A percentile compares a stretch with the other conserved stretches of the same genome.
phyloP scores from a whole-genome alignment of 2,797 vertebrate genomes.

The Monodelphis domestica region DNA sequence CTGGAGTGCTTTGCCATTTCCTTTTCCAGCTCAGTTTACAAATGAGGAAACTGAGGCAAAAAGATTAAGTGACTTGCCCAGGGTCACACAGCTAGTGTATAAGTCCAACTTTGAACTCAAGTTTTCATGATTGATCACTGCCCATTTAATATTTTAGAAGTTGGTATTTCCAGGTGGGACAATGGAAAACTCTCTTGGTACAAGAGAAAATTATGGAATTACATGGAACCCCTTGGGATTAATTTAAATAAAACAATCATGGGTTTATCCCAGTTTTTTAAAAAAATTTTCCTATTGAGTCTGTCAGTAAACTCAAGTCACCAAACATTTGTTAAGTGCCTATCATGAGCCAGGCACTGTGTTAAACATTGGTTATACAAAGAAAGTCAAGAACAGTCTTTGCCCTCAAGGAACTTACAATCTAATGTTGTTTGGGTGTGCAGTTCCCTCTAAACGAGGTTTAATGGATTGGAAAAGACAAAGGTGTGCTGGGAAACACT shows the following conservation, averaged over 20 bases:
- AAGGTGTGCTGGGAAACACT: background rate
- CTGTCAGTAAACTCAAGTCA: background rate
- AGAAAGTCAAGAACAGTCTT: background rate
- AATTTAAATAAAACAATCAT: constrained; percentile 43
- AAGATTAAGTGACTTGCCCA: background rate
- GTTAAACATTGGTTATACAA: background rate
- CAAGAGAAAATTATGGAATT: constrained; percentile 21
- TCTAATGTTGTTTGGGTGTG: background rate
- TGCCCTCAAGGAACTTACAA: background rate
- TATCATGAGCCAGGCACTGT: background rate
- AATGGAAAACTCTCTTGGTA: constrained; percentile 24
- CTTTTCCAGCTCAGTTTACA: background rate
- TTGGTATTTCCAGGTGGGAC: constrained; percentile 6
- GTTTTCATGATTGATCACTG: background rate
- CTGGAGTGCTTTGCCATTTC: background rate
- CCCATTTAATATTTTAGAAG: constrained; percentile 2
- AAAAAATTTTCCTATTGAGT: background rate
- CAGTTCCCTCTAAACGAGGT: background rate
- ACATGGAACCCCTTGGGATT: constrained; percentile 50
- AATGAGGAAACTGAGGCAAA: background rate
- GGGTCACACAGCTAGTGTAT: background rate
- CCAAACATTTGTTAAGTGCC: background rate
- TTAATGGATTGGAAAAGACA: background rate
- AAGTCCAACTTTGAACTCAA: too few species aligned
- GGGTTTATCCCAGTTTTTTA: constrained; percentile 44